Conservation (phyloP, 2,888 invertebrate species). For the Gryllus longicercus region DNA sequence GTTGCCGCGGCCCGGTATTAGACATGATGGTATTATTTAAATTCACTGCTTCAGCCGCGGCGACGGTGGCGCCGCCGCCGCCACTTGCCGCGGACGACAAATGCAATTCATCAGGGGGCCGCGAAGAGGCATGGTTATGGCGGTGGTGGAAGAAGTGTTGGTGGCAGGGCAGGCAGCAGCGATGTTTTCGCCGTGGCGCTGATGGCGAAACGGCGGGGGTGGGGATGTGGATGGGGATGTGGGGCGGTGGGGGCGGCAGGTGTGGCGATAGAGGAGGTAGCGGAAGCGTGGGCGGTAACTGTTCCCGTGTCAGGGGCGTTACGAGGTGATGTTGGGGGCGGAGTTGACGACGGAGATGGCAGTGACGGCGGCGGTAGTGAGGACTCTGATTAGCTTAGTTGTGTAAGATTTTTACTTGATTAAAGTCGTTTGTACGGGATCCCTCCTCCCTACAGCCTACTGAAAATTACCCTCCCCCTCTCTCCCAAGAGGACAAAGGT, state of each 20-base stretch:
- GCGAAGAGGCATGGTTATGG: not conserved
- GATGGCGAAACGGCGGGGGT: no score
- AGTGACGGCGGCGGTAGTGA: not conserved
- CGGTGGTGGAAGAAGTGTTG: no score
- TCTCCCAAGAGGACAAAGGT: not conserved
- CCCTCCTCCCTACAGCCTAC: not conserved
- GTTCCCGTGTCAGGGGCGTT: no score
- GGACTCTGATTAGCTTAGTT: constrained; percentile 10
- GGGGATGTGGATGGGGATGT: no score
- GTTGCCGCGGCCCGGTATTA: not conserved
- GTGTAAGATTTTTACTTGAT: constrained; percentile 17
- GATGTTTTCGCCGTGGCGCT: no score
- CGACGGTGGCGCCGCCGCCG: not conserved
- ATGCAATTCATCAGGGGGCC: not conserved
- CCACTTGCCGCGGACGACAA: not conserved
- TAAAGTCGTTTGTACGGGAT: constrained; percentile 1
- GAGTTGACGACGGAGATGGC: no score
- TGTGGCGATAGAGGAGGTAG: no score
- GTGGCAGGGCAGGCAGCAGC: no score
- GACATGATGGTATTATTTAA: constrained; percentile 17
- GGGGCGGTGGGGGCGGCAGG: no score
- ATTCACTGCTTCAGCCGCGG: constrained; percentile 5
- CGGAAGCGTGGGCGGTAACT: no score
- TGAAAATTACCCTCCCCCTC: constrained; percentile 2
- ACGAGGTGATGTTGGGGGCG: no score